These are phyloP conservation scores for Chaetodon auriga DNA, from an alignment of 2,113 vertebrate species.

Conservation along the genomic window DNA sequence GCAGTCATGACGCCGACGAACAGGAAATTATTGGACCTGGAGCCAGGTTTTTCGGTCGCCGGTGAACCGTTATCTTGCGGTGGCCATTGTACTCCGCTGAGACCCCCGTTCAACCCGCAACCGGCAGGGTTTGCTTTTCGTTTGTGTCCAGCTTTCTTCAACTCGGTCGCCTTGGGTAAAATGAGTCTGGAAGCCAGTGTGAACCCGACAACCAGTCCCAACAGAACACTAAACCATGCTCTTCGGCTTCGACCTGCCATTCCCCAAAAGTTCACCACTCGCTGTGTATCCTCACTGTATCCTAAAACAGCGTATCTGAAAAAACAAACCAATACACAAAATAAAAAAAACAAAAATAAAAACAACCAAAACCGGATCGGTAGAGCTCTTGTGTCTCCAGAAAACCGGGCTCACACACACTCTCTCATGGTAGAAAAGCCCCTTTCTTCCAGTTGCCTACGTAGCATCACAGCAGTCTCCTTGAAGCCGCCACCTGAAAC, in stretches of 20 bases:
- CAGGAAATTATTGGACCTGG: constrained; percentile 87
- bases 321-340: not conserved
- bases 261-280: constrained; percentile 73
- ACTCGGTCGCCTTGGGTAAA: constrained; percentile 87
- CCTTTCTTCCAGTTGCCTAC: constrained; percentile 79
- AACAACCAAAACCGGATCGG: not conserved
- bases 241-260: constrained; percentile 92
- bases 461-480: constrained; percentile 81
- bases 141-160: constrained; percentile 87
- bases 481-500: constrained; percentile 64
- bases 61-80: constrained; percentile 71
- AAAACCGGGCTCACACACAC: constrained; percentile 62
- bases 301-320: constrained; percentile 9
- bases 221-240: constrained; percentile 92
- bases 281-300: constrained; percentile 6
- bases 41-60: constrained; percentile 66
- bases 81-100: constrained; percentile 77
- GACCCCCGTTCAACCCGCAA: constrained; percentile 71
- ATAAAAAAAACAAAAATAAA: not conserved
- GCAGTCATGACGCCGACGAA: constrained; percentile 98
- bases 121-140: constrained; percentile 80
- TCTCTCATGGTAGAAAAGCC: constrained; percentile 77
- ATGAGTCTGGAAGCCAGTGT: constrained; percentile 92
- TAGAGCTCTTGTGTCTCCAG: constrained; percentile 36
- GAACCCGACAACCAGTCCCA: constrained; percentile 94